Base-by-base conservation (phyloP, 2,888 invertebrate genomes). In the Drosophila melanosoma region DNA sequence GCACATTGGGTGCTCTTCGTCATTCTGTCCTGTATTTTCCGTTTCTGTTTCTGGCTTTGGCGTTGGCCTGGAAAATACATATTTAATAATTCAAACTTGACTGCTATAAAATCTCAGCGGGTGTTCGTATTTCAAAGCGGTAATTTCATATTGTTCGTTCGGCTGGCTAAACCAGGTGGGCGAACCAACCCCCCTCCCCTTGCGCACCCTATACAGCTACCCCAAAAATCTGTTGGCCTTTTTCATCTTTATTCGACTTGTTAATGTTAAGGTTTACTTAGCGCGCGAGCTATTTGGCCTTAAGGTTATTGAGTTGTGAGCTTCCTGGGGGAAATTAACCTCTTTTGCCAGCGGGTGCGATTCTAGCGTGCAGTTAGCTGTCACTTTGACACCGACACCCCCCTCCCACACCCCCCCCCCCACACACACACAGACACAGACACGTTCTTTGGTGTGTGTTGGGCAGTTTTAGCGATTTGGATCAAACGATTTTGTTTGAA, bases 71-170 rank as follows among this genome's bases (percentile, higher is more conserved):
- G 53, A 62, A 84, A 85, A 82, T 87, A 89, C 88, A 81, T 89
- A 86, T 86, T 86, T 85, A 86, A 89, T 86, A 86, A 86, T 89
- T 86, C 90, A 86, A 89, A 86, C 73, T 87, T 89, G 81, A 87
- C 82, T 85, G 85, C 85, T 80, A 85, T 85, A 85, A 86, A 86
- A 86, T 87, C 85, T 87, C 89, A 85, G 85, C 88, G 85, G 85
- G 85, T 72, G 85, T 76, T 63, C 88, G 66, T 81, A 84, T 81
- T 86, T 86, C 75, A 78, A 75, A 69, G 69, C 85, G 81, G 82
- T 87, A 89, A 85, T 87, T 82, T 80, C 74, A 80, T 74, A 84
- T 89, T 89, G 82, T 84, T 84, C 79, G 69, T 48, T 68, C 68
- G 53, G 70, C 62, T 51, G 65, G 63, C 61, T 54, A 63, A 63